Conservation (phyloP, 2,113 vertebrate species). For the Naja naja region DNA sequence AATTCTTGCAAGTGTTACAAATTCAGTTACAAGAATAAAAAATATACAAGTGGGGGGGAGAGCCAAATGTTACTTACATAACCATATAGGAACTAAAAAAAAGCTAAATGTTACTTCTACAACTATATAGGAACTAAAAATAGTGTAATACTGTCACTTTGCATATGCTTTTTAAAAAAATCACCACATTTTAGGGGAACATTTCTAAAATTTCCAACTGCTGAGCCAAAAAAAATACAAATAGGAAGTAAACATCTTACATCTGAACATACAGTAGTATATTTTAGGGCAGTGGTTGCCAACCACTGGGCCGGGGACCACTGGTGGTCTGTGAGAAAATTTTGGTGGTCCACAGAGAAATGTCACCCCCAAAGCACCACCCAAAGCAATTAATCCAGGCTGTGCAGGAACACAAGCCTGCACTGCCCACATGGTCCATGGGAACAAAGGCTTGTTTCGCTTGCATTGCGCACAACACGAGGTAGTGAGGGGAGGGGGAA, state of each 20-base stretch:
- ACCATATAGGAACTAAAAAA: not conserved
- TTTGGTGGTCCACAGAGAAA: too few species aligned
- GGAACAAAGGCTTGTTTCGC: too few species aligned
- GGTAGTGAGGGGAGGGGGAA: too few species aligned
- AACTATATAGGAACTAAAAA: not conserved
- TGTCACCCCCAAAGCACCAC: too few species aligned
- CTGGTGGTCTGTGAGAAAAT: too few species aligned
- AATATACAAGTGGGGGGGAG: not conserved
- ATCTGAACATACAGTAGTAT: not conserved
- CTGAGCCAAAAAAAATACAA: not conserved
- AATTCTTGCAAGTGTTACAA: not conserved
- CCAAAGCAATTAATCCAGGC: too few species aligned
- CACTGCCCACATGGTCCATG: too few species aligned
- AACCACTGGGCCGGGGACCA: too few species aligned
- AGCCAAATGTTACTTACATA: not conserved
- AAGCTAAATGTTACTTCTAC: rapidly evolving
- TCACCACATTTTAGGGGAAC: not conserved
- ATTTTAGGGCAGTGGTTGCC: too few species aligned
- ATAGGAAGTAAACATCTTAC: not conserved
- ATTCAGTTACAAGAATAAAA: not conserved
- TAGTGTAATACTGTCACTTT: not conserved
- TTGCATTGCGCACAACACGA: too few species aligned
- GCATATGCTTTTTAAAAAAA: not conserved
- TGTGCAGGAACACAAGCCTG: too few species aligned
- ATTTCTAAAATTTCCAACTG: not conserved